Base-by-base conservation (phyloP, 1,140 invertebrate species). In the Akabosia matsudoensis region DNA sequence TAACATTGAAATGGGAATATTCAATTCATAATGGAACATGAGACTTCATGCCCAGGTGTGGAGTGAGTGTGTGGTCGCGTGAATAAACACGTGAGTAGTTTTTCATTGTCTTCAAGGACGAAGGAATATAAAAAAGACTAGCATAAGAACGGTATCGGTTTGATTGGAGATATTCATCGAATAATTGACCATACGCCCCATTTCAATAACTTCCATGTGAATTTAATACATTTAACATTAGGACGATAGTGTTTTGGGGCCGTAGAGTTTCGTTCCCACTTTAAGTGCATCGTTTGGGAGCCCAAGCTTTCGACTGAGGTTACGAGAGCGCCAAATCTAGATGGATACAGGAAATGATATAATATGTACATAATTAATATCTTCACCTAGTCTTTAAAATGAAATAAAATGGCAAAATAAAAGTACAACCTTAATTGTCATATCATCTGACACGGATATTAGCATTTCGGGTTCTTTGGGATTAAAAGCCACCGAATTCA, bases 401-500 rank as follows among this genome's bases (percentile, higher is more conserved):
- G 30, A 71, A 61, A 37, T 70, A 34, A 37, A 56, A 1, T 24
- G 14, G 14, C 51, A 14, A 30, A 16, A 14, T 26, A 22, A 45
- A 45, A 52, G 33, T 1, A 22, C 91, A 70, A 93, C 87, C 86
- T 92, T 94, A 52, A 95, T 90, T 16, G 89, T 90, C 81, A 88
- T 89, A 84, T 96, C 94, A 84, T 96, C 93, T 78, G 93, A 94
- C 13, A 92, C 92, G n/a, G 93, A 94, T 0, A 96, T 89, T 26
- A 95, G 85, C 89, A 94, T 93, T 84, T 94, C 90, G 0, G 91
- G 88, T 86, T 95, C 91, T 54, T 86, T 86, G 7, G 93, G 92
- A 86, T 94, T 94, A 82, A 96, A 95, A 18, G 93, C 93, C 0
- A 95, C 93, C 14, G 91, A 92, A 85, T 95, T 96, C 0, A 95